Percentiles rank a stretch among this genome's conserved stretches.
phyloP scores from a whole-genome alignment of 2,113 vertebrate species.

The Anseranas semipalmata region DNA sequence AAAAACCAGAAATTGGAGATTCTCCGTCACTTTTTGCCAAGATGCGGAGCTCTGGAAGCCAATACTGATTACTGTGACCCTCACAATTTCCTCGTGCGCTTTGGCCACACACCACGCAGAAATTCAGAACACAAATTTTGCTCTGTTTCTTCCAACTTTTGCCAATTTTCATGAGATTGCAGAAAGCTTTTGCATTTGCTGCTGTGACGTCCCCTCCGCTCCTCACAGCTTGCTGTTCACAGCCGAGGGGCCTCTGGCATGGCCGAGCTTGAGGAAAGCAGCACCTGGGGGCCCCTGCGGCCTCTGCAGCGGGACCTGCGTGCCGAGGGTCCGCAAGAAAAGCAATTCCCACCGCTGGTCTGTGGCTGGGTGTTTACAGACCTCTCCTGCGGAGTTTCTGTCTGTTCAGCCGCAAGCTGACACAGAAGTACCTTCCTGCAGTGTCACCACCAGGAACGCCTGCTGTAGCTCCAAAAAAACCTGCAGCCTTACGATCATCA shows the following conservation, averaged over 20 bases:
- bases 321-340: background rate
- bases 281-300: background rate
- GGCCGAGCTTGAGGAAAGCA: background rate
- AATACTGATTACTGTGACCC: accelerated
- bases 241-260: accelerated
- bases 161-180: accelerated
- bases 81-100: accelerated
- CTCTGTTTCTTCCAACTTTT: background rate
- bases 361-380: background rate
- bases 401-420: background rate
- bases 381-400: accelerated
- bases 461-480: background rate
- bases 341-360: accelerated
- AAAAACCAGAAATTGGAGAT: background rate
- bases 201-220: too few relatives aligned
- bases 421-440: background rate
- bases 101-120: background rate
- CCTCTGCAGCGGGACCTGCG: background rate
- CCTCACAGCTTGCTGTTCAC: background rate
- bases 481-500: background rate
- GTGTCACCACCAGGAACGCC: background rate
- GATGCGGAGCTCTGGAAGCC: background rate
- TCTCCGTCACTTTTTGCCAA: accelerated
- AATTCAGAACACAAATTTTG: background rate
- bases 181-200: background rate